phyloP scores from a whole-genome alignment of 2,888 invertebrate genomes.

The Alloplasta piceator region DNA sequence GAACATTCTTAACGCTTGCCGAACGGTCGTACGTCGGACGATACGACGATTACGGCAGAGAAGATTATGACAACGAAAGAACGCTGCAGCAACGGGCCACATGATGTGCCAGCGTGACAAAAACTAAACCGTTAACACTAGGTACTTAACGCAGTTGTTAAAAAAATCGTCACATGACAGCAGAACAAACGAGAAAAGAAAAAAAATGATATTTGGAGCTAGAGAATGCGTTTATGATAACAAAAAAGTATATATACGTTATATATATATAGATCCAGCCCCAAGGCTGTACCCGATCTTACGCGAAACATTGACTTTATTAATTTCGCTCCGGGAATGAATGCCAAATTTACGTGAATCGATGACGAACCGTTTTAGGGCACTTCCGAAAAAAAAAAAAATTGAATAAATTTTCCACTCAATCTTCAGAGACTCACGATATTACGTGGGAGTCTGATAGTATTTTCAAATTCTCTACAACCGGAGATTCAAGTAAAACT shows the following conservation, averaged over 20 bases:
- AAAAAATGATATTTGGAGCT: slow-evolving; percentile 41
- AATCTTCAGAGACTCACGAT: slow-evolving; percentile 31
- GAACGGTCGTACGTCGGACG: slow-evolving; percentile 73
- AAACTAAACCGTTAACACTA: slow-evolving; percentile 70
- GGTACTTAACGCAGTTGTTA: slow-evolving; percentile 71
- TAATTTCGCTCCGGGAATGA: slow-evolving; percentile 75
- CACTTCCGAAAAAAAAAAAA: slow-evolving; percentile 30
- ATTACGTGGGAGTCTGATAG: slow-evolving; percentile 44
- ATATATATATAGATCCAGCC: slow-evolving; percentile 32
- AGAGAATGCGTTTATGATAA: slow-evolving; percentile 50
- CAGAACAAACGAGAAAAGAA: slow-evolving; percentile 46
- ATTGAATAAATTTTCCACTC: slow-evolving; percentile 35
- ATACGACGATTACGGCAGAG: slow-evolving; percentile 66
- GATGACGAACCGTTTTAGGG: slow-evolving; percentile 50
- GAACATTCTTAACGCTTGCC: slow-evolving; percentile 80
- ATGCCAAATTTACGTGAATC: slow-evolving; percentile 74
- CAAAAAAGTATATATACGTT: neutral
- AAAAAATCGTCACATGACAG: slow-evolving; percentile 69
- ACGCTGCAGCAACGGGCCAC: slow-evolving; percentile 46
- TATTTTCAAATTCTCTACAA: slow-evolving; percentile 35
- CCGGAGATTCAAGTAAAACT: neutral
- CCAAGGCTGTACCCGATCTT: slow-evolving; percentile 68
- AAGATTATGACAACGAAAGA: slow-evolving; percentile 55
- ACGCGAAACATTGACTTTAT: slow-evolving; percentile 62
- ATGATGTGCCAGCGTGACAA: slow-evolving; percentile 75